Conservation (phyloP, 2,113 vertebrate genomes). For the Eira barbara region DNA sequence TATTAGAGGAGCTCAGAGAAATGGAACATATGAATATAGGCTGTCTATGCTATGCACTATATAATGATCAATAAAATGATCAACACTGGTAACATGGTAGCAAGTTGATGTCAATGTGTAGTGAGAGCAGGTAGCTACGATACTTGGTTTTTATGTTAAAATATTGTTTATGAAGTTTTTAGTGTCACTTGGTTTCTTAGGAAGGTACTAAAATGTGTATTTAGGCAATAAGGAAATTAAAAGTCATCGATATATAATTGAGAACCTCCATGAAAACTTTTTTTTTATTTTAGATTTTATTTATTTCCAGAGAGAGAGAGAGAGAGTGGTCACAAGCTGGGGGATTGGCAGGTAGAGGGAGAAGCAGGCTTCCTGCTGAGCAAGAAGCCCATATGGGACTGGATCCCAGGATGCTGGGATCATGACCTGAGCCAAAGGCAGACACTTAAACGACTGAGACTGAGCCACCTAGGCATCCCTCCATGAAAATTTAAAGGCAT, state of each 20-base stretch:
- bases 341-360: too few species aligned
- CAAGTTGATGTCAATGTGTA: neutral
- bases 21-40: neutral
- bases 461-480: neutral
- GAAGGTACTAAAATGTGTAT: neutral
- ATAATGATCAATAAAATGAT: neutral
- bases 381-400: too few species aligned
- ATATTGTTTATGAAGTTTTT: neutral
- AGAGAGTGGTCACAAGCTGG: too few species aligned
- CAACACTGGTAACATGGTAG: too few species aligned
- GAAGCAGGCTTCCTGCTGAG: too few species aligned
- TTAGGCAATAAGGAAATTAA: neutral
- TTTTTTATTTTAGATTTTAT: neutral
- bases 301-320: too few species aligned
- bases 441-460: neutral
- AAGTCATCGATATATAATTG: neutral
- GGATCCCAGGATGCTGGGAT: too few species aligned
- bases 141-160: neutral
- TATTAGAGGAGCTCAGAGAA: neutral
- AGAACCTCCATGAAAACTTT: neutral
- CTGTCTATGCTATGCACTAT: neutral
- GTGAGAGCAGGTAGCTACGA: neutral
- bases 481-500: neutral
- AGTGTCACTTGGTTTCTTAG: neutral
- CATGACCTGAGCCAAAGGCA: too few species aligned